Evolutionary conservation across 2,113 vertebrate species (phyloP).

Genomic region (Amphiprion percula): DNA sequence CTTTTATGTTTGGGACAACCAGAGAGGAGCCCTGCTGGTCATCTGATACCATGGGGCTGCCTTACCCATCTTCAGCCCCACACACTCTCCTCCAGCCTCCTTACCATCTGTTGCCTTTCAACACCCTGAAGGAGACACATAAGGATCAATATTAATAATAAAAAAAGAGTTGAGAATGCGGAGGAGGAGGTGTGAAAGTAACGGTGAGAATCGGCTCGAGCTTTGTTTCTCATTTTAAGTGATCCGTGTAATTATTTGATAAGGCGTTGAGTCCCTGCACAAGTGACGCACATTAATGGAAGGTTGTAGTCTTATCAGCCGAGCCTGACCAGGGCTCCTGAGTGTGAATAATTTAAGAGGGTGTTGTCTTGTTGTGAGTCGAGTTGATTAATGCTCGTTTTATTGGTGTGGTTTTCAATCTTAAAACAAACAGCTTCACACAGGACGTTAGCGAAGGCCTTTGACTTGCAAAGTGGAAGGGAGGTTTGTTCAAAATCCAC

Average conservation of each 20-base stretch:
- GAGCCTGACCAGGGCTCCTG: constrained; percentile 6
- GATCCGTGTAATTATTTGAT: constrained; percentile 49
- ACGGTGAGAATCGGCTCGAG: not conserved
- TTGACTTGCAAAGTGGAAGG: not conserved
- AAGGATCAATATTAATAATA: not conserved
- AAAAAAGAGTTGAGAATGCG: not conserved
- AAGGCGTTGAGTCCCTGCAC: constrained; percentile 5
- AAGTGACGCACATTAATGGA: not conserved
- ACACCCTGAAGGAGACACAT: constrained; percentile 8
- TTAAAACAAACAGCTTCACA: not conserved
- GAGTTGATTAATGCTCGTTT: constrained; percentile 5
- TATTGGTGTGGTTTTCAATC: not conserved
- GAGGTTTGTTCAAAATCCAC: too few species aligned
- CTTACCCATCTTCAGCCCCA: constrained; percentile 35
- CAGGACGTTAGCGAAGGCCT: too few species aligned
- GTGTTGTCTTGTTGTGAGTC: not conserved
- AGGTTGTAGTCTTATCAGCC: not conserved
- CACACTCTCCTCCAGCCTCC: constrained; percentile 28
- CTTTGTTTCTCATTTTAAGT: constrained; percentile 19
- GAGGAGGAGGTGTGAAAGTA: constrained; percentile 25
- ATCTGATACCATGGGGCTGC: constrained; percentile 53
- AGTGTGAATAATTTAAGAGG: constrained; percentile 58
- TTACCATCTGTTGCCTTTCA: constrained; percentile 50
- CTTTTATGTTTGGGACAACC: constrained; percentile 56
- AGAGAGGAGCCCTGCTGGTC: constrained; percentile 42